These are phyloP conservation scores for Chromoteleia sp. DNA, from an alignment of 2,888 invertebrate species.

Conservation along the genomic window DNA sequence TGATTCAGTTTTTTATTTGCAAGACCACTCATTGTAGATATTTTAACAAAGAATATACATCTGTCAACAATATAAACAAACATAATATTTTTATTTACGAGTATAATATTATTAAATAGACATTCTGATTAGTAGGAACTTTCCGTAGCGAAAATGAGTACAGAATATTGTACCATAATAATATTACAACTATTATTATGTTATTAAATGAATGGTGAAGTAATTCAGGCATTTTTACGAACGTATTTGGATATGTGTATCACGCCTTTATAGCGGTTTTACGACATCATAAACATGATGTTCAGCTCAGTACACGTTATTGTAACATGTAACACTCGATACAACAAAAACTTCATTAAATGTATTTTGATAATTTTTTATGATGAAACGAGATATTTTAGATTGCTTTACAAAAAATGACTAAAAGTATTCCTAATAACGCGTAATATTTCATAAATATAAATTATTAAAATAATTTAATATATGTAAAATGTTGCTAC, in stretches of 20 bases:
- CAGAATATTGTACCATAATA: neutral
- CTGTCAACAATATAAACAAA: no score
- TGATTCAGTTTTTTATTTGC: no score
- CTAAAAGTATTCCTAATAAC: neutral
- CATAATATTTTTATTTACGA: no score
- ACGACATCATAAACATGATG: constrained; percentile 22
- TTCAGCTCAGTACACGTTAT: constrained; percentile 6
- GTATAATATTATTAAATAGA: no score
- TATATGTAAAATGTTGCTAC: no score
- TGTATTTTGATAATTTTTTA: neutral
- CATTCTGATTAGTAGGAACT: neutral
- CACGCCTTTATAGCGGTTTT: constrained; percentile 21
- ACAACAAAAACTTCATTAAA: constrained; percentile 8
- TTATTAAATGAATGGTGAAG: constrained; percentile 8
- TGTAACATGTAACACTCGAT: constrained; percentile 7
- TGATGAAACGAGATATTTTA: neutral
- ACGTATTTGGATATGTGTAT: constrained; percentile 24
- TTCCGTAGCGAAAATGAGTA: neutral
- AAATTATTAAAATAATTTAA: no score
- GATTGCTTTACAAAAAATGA: neutral
- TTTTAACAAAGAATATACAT: no score
- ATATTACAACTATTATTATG: constrained; percentile 12
- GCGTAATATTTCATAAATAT: no score
- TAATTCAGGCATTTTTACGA: constrained; percentile 11
- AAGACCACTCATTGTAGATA: no score